Conservation (phyloP, 2,888 invertebrate genomes). For the Mesorhabditis sp. region DNA sequence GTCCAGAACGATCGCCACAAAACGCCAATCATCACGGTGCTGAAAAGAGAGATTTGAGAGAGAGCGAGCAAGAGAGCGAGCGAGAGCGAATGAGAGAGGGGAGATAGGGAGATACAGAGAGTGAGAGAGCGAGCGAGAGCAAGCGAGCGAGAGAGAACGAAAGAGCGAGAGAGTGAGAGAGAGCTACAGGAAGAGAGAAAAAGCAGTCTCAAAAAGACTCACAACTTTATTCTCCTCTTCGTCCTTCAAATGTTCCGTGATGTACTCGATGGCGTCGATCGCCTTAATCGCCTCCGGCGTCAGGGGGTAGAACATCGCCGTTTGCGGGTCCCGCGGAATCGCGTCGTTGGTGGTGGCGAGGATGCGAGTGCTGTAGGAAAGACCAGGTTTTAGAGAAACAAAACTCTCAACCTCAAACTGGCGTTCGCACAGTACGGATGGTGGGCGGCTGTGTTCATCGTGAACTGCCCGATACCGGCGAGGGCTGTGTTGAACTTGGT, state of each 20-base stretch:
- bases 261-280: slow-evolving; percentile 56
- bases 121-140: too few species aligned
- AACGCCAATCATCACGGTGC: slow-evolving; percentile 63
- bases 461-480: slow-evolving; percentile 47
- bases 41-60: slow-evolving; percentile 23
- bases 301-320: slow-evolving; percentile 32
- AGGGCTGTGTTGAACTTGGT: background rate
- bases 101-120: too few species aligned
- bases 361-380: background rate
- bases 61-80: too few species aligned
- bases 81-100: too few species aligned
- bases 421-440: slow-evolving; percentile 37
- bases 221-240: slow-evolving; percentile 56
- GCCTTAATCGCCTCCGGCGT: slow-evolving; percentile 28
- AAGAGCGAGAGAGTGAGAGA: too few species aligned
- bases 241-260: slow-evolving; percentile 54
- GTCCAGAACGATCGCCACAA: slow-evolving; percentile 63
- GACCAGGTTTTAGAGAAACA: too few species aligned
- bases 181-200: too few species aligned
- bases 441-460: slow-evolving; percentile 43
- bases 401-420: too few species aligned
- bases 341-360: background rate
- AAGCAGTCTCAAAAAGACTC: background rate
- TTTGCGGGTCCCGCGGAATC: slow-evolving; percentile 20
- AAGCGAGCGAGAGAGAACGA: too few species aligned